Evolutionary conservation across 2,113 vertebrate species (phyloP), one percentile per base, ranked within the genome.

Genomic region (Ciconia stormi): DNA sequence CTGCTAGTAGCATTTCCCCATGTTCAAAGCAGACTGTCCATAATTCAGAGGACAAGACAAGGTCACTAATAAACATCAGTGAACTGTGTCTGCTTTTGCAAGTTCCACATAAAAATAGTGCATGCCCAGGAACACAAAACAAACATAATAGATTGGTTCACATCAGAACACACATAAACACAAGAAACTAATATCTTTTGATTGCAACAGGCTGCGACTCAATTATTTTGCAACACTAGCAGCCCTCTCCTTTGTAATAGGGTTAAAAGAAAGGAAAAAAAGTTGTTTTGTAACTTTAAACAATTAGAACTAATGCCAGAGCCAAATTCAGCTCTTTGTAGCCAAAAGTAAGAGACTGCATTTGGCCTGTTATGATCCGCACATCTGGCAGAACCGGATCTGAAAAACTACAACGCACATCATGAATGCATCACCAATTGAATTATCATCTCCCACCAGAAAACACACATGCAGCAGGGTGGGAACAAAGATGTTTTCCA

Each of bases 21-120:
- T 56, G 81, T 88, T 97, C 96, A 93, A 95, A 97, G 93, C 82
- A 44, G 55, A 40, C 78, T 32, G 87, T 40, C 90, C 83, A 56
- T 97, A 93, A 97, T 79, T 96, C 97, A 97, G 90, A 97, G 96
- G 97, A 97, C 93, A 80, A 80, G 84, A 89, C 97, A 98, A 98
- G 97, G 98, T 98, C 96, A 72, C 96, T 52, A 96, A 95, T 92
- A 98, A 98, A 97, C 94, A 97, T 80, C 79, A 78, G 87, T 58
- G 86, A 97, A 83, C 95, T 92, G 77, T 63, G 91, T 49, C 97
- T 97, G 94, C 92, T 97, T 96, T 96, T 96, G 90, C 19, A 69
- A 91, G 72, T 95, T 82, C 62, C 95, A 89, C 95, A 97, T 87
- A 95, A 98, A 98, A 97, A 96, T 49, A 90, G 78, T 53, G 78